These are phyloP conservation scores for Spatulosminthurus flaviceps DNA, from an alignment of 2,888 invertebrate species.

Conservation along the genomic window DNA sequence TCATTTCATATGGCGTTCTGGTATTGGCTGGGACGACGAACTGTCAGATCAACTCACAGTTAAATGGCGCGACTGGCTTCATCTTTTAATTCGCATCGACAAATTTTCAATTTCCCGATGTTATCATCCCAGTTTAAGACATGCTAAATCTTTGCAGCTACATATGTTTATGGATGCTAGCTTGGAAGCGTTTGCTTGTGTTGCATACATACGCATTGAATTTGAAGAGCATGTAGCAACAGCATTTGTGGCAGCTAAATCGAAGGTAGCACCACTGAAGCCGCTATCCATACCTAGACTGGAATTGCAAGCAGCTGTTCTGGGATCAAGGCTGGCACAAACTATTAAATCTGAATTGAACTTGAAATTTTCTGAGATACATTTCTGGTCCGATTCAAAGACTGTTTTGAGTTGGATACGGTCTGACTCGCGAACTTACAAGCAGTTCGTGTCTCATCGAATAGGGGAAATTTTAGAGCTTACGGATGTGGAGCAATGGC, in stretches of 20 bases:
- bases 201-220: not conserved
- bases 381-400: conserved; percentile 51
- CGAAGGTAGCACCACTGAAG: conserved; percentile 41
- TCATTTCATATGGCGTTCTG: too few relatives aligned
- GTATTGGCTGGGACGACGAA: too few relatives aligned
- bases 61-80: too few relatives aligned
- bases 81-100: not conserved
- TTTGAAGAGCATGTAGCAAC: not conserved
- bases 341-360: conserved; percentile 1
- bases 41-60: too few relatives aligned
- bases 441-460: conserved; percentile 52
- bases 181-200: conserved; percentile 10
- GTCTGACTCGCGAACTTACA: conserved; percentile 43
- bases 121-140: not conserved
- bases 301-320: conserved; percentile 41
- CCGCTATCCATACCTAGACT: not conserved
- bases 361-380: not conserved
- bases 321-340: conserved; percentile 21
- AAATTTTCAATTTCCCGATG: not conserved
- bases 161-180: not conserved
- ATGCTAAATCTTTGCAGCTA: not conserved
- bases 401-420: conserved; percentile 53
- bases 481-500: conserved; percentile 47
- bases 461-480: conserved; percentile 56
- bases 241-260: conserved; percentile 1